phyloP scores from a whole-genome alignment of 2,113 vertebrate species.

The Tachysurus fulvidraco region DNA sequence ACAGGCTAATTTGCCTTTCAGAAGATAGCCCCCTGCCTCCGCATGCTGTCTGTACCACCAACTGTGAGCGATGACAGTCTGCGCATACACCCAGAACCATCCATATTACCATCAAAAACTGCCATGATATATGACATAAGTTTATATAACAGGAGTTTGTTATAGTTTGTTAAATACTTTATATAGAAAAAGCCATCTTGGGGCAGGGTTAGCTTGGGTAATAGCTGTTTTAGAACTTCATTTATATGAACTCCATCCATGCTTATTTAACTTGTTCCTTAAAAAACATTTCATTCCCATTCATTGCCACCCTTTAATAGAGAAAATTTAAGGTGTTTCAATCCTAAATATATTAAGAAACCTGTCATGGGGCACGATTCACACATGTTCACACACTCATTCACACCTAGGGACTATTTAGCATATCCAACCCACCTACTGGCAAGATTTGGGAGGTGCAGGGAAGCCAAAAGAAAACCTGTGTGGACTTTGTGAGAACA shows the following conservation, averaged over 20 bases:
- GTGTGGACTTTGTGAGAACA: background rate
- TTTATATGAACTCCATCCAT: background rate
- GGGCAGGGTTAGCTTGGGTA: background rate
- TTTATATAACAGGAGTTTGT: background rate
- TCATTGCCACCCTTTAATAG: background rate
- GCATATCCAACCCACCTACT: background rate
- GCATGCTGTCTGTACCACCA: conserved; percentile 32
- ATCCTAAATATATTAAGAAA: background rate
- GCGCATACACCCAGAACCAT: conserved; percentile 42
- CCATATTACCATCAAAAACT: conserved; percentile 22
- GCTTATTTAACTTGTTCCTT: background rate
- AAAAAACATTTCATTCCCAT: too few species aligned
- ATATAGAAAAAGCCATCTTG: background rate
- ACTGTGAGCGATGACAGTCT: conserved; percentile 42
- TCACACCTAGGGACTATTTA: background rate
- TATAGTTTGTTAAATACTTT: background rate
- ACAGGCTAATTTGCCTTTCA: conserved; percentile 54
- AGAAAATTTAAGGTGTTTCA: background rate
- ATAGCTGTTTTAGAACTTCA: background rate
- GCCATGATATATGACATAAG: background rate
- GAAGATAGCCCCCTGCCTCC: conserved; percentile 38
- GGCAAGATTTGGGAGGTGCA: background rate
- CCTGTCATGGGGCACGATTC: background rate
- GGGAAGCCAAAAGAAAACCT: background rate
- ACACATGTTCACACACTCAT: background rate